Evolutionary conservation across 2,888 invertebrate species (phyloP), one percentile per base, ranked within the genome.

Genomic region (Thyatira batis): DNA sequence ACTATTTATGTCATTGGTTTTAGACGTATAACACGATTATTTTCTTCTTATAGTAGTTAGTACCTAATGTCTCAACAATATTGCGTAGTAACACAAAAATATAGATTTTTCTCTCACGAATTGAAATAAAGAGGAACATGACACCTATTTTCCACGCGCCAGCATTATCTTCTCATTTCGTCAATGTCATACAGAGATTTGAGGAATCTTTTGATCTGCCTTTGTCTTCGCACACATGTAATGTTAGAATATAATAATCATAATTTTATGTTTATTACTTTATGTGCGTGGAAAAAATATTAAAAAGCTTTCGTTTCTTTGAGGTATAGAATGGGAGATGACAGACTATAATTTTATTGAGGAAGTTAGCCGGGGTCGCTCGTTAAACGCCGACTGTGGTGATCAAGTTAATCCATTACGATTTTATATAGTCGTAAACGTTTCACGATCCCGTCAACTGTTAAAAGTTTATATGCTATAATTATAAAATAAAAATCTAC

Each of bases 361-460:
- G 91, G 90, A 90, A 89, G 89, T 85, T 76, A 76, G 77, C 82
- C 73, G 84, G 73, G 82, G 81, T 71, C 78, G 84, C 74, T 86
- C 87, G 84, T 89, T 87, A 89, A 86, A 83, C 73, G 77, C 64
- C 76, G 79, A 77, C 81, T 80, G 79, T 73, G 80, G 78, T 84
- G 82, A 89, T 88, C 85, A 82, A 85, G 78, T 85, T 86, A 82
- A 89, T 87, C 85, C 89, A 88, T 90, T 90, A 89, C 83, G 68
- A 83, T 89, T 90, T 89, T 88, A 90, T 89, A 84, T 67, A 78
- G 80, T 85, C 87, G 83, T 91, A 89, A 91, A 91, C 80, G 84
- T 82, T 87, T 86, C 88, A 87, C 76, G 84, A 85, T 83, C 72
- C 80, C 82, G 84, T 79, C 83, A 76, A 79, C 77, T 73, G 80